Percentiles rank a stretch among this genome's conserved stretches.
Evolutionary conservation across 2,888 invertebrate species (phyloP).

Genomic region (Prosapia bicincta): DNA sequence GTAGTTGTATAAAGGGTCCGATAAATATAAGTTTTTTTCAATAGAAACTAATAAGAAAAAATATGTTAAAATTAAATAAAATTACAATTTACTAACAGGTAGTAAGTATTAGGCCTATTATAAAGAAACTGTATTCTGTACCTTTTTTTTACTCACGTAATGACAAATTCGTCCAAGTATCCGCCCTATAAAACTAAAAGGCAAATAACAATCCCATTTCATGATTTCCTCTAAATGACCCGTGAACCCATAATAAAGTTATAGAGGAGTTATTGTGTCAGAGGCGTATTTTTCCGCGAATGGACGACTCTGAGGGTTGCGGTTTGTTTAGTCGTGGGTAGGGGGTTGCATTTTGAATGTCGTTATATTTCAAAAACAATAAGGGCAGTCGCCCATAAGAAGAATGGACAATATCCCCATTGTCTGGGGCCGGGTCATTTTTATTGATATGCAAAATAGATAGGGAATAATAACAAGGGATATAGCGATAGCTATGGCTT

Average conservation of each 20-base stretch:
- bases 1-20: no score
- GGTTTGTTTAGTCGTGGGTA: slow-evolving; percentile 19
- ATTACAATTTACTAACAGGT: no score
- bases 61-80: no score
- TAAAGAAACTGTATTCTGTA: no score
- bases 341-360: slow-evolving; percentile 26
- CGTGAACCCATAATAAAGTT: neutral
- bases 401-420: slow-evolving; percentile 32
- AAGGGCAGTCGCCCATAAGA: slow-evolving; percentile 32
- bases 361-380: slow-evolving; percentile 33
- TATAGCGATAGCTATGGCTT: neutral
- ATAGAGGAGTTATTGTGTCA: neutral
- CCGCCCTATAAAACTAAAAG: neutral
- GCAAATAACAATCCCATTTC: neutral
- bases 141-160: no score
- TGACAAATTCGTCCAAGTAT: no score
- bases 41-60: no score
- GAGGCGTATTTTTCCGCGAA: neutral
- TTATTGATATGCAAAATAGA: slow-evolving; percentile 41
- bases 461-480: slow-evolving; percentile 26
- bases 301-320: neutral
- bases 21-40: no score
- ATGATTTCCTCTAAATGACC: neutral
- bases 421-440: slow-evolving; percentile 33
- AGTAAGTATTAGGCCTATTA: no score